A percentile compares a stretch with the other conserved stretches of the same genome.
These are phyloP conservation scores for Halichoerus grypus DNA, from an alignment of 2,113 vertebrate species.

Conservation along the genomic window DNA sequence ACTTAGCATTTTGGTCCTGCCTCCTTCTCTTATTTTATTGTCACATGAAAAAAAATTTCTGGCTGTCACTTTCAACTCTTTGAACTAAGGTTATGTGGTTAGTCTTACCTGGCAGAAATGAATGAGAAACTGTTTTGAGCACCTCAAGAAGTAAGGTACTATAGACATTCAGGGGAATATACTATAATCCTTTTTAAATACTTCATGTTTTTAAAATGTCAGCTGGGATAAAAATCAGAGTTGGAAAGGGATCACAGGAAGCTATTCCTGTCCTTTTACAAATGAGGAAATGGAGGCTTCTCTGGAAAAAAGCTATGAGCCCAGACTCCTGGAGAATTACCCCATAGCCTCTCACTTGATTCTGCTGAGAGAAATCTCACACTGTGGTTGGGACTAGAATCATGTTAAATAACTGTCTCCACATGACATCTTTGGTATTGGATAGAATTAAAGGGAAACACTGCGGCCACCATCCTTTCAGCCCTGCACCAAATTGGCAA, in stretches of 20 bases:
- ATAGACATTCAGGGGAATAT: background rate
- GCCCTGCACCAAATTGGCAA: background rate
- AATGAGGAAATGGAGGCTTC: conserved; percentile 15
- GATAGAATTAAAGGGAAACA: conserved; percentile 22
- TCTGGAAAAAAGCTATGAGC: background rate
- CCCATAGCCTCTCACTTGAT: background rate
- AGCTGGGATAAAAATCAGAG: conserved; percentile 15
- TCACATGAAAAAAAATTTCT: background rate
- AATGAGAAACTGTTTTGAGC: conserved; percentile 40
- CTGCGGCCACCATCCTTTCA: background rate
- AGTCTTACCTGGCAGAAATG: conserved; percentile 42
- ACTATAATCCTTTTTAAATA: background rate
- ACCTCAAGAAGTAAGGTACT: background rate
- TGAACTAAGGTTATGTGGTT: background rate
- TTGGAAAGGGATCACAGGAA: background rate
- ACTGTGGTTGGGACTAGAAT: background rate
- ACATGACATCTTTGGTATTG: background rate
- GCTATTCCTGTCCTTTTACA: background rate
- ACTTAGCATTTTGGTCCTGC: background rate
- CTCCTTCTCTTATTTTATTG: background rate
- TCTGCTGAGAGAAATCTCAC: conserved; percentile 4
- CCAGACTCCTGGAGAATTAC: background rate
- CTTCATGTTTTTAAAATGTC: conserved; percentile 42
- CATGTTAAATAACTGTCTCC: background rate
- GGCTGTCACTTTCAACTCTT: background rate